A percentile compares a stretch with the other conserved stretches of the same genome.
Conservation (phyloP, 2,888 invertebrate genomes). For the Tetanocera ferruginea region DNA sequence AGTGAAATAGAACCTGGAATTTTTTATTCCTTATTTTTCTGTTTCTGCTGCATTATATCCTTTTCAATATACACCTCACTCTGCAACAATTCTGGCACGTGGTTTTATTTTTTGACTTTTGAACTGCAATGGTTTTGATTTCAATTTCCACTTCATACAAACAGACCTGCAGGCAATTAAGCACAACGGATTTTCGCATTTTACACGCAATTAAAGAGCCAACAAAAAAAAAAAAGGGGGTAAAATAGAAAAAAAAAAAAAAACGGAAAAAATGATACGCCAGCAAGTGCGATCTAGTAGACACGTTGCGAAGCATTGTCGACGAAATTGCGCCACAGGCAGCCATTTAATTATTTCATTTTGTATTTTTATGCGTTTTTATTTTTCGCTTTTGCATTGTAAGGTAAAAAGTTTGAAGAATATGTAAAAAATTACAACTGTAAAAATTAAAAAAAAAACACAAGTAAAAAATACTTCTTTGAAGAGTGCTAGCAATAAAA, state of each 20-base stretch:
- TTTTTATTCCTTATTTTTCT: no score
- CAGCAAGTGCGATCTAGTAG: conserved; percentile 6
- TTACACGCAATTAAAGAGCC: conserved; percentile 24
- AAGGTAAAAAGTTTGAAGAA: not conserved
- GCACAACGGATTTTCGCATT: conserved; percentile 29
- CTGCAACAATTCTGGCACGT: not conserved
- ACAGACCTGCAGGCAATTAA: conserved; percentile 2
- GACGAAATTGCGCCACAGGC: conserved; percentile 54
- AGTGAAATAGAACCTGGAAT: no score
- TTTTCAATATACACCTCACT: no score
- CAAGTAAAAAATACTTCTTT: not conserved
- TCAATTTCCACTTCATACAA: not conserved
- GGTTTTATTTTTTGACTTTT: not conserved
- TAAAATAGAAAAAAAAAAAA: not conserved
- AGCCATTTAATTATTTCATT: conserved; percentile 66
- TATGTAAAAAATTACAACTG: not conserved
- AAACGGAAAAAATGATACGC: not conserved
- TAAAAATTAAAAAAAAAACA: not conserved
- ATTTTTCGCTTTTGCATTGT: not conserved
- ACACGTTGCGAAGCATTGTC: conserved; percentile 8
- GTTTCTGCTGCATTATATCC: no score
- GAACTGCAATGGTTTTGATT: conserved; percentile 16
- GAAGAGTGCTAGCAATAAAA: not conserved
- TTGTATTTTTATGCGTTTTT: conserved; percentile 23
- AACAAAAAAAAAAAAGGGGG: not conserved